Base-by-base conservation (phyloP, 2,888 invertebrate species). In the Lasiommata megera region DNA sequence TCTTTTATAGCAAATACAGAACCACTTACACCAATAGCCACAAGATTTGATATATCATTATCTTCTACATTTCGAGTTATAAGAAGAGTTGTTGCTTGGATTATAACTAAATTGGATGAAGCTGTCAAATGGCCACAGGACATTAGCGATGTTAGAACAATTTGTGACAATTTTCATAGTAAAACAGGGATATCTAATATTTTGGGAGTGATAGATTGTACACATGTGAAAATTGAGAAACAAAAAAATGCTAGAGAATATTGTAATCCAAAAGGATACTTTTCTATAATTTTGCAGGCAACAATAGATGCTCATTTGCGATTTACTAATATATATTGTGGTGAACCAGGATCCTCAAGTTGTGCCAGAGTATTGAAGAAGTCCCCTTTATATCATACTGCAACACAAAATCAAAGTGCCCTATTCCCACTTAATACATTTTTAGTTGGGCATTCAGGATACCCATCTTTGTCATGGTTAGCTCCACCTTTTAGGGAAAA, bases 51-150 rank as follows among this genome's bases (percentile, higher is more conserved):
- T 66, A 82, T 83, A 54, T 84, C 83, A 6, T 78, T 82, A 61
- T 84, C 83, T 38, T 84, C 83, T 57, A 79, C 83, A 51, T 84
- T 82, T 66, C 65, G 83, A 64, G 83, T 84, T 3, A 77, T 84
- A 57, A 68, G 83, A 36, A 74, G 80, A 73, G 80, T 84, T 9
- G 74, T 82, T 37, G 74, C 82, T 55, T 84, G 83, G 83, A 71
- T 84, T 55, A 63, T 84, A 53, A 81, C 82, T 18, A 83, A 81
- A 71, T 60, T 84, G 47, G 74, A 84, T 72, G 74, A 75, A 56
- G 76, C 72, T 48, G 73, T 84, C 16, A 82, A 75, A 64, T 84
- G 84, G 84, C 83, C 84, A 23, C 72, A 74, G 62, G 69, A 71
- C 34, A 74, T 71, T 58, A 68, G 69, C 64, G 77, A 80, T 53